A percentile compares a stretch with the other conserved stretches of the same genome.
Conservation (phyloP, 2,797 vertebrate species). For the Carapus acus region DNA sequence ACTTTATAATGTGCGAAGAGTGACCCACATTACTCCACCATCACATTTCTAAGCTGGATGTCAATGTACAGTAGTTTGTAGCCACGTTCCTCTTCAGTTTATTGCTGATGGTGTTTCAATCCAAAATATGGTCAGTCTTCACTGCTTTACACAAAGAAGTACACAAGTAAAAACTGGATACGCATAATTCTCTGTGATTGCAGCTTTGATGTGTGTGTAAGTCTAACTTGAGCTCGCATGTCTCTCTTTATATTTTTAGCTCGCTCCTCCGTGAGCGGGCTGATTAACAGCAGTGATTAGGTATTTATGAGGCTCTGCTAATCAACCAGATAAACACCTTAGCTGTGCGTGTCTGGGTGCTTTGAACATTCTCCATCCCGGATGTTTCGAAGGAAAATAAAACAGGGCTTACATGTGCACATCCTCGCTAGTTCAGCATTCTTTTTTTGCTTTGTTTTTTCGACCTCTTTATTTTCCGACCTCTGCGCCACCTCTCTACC, state of each 20-base stretch:
- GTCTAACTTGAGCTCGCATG: conserved; percentile 21
- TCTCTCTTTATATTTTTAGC: conserved; percentile 56
- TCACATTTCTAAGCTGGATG: no score
- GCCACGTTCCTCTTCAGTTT: no score
- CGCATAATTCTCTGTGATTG: no score
- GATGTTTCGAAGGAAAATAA: conserved; percentile 35
- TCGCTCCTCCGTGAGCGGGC: conserved; percentile 54
- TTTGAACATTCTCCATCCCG: conserved; percentile 29
- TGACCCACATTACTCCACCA: not conserved
- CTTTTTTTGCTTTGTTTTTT: not conserved
- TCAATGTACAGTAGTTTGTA: no score
- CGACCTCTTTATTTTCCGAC: no score
- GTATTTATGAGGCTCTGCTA: conserved; percentile 61
- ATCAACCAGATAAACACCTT: conserved; percentile 60
- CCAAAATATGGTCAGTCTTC: no score
- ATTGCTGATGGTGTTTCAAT: no score
- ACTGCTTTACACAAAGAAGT: no score
- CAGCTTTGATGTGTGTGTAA: conserved; percentile 16
- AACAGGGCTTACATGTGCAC: not conserved
- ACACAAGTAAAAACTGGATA: no score
- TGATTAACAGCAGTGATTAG: conserved; percentile 71
- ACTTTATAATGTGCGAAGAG: no score
- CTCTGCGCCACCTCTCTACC: no score
- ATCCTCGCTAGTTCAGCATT: not conserved
- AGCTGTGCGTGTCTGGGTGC: conserved; percentile 30